phyloP scores from a whole-genome alignment of 2,888 invertebrate genomes.

The Rhamnusium bicolor region DNA sequence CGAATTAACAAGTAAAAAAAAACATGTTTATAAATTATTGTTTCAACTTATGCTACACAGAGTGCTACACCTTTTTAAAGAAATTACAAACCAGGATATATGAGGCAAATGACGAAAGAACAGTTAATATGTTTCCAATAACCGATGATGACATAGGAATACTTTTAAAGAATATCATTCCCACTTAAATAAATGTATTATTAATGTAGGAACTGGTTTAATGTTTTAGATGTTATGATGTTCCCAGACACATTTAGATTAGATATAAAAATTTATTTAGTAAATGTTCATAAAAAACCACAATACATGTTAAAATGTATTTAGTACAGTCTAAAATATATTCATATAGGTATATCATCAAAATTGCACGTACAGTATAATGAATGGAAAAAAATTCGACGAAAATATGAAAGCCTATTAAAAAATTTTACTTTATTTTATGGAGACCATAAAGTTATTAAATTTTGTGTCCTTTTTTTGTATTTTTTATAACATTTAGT shows the following conservation, averaged over 20 bases:
- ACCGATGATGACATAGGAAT: constrained; percentile 17
- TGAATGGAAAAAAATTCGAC: not conserved
- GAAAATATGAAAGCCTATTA: not conserved
- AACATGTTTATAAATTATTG: too few species aligned
- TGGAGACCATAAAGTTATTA: not conserved
- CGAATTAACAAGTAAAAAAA: not conserved
- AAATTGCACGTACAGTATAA: not conserved
- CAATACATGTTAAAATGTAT: not conserved
- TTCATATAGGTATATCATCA: not conserved
- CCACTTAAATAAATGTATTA: constrained; percentile 15
- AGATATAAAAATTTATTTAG: constrained; percentile 15
- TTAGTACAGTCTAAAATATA: not conserved
- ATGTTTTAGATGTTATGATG: constrained; percentile 20
- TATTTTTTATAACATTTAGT: not conserved
- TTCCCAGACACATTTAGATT: constrained; percentile 28
- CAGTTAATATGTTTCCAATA: constrained; percentile 21
- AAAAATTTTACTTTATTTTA: constrained; percentile 6
- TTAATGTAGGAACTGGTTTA: constrained; percentile 30
- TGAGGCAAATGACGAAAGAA: constrained; percentile 5
- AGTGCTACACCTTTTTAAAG: not conserved
- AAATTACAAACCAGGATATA: constrained; percentile 11
- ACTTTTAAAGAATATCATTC: constrained; percentile 12
- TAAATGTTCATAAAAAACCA: not conserved
- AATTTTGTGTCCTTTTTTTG: not conserved
- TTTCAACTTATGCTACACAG: too few species aligned